phyloP scores from a whole-genome alignment of 2,888 invertebrate genomes.

The Allophyes oxyacanthae region DNA sequence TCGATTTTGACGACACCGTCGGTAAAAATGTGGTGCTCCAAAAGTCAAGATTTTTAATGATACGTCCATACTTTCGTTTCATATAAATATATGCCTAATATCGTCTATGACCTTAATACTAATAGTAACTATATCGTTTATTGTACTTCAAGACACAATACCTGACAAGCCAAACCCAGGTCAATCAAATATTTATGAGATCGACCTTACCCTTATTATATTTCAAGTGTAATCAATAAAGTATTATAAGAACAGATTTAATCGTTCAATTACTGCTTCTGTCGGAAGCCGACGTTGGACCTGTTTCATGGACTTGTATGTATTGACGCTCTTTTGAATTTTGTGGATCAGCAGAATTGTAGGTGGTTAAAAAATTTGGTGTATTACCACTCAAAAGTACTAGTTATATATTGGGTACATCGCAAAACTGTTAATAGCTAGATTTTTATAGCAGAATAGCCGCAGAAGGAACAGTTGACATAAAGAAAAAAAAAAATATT shows the following conservation, averaged over 20 bases:
- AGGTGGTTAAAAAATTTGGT: not conserved
- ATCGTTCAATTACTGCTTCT: slow-evolving; percentile 65
- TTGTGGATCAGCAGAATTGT: slow-evolving; percentile 1
- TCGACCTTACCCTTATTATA: slow-evolving; percentile 58
- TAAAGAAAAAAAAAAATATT: too few species aligned
- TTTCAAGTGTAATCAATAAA: slow-evolving; percentile 65
- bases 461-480: too few species aligned
- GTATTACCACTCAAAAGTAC: not conserved
- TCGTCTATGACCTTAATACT: slow-evolving; percentile 27
- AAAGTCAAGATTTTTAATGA: too few species aligned
- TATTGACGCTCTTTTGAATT: not conserved
- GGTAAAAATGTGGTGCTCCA: too few species aligned
- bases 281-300: slow-evolving; percentile 48
- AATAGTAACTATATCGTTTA: slow-evolving; percentile 5
- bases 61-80: too few species aligned
- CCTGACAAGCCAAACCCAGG: slow-evolving; percentile 10
- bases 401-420: too few species aligned
- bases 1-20: too few species aligned
- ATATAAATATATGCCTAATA: slow-evolving; percentile 11
- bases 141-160: slow-evolving; percentile 36
- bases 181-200: slow-evolving; percentile 58
- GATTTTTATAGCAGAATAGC: too few species aligned
- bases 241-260: slow-evolving; percentile 58
- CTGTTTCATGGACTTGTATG: slow-evolving; percentile 30
- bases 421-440: too few species aligned